Evolutionary conservation across 2,888 invertebrate genomes (phyloP), one percentile per base, ranked within the genome.

Genomic region (Petrophora chlorosata): DNA sequence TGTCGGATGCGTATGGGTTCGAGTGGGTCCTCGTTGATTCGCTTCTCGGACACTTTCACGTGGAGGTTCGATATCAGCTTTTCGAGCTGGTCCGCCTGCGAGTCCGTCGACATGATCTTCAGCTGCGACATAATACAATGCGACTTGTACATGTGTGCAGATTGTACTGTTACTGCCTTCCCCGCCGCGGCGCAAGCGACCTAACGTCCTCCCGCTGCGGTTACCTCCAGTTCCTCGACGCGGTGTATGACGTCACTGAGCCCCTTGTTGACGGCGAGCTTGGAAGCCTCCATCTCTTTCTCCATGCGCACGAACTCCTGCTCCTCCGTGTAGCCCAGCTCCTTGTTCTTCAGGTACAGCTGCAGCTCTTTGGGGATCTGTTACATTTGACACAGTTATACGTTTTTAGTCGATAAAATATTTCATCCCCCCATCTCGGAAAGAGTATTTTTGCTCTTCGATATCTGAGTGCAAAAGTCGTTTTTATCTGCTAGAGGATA

Each of bases 281-380:
- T 89, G 47, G 91, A 79, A 0, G 88, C 73, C 33, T 92, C 91
- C 59, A 93, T 76, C 65, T 93, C 92, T 42, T 86, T 91, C 64
- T 93, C 93, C 65, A 93, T 82, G 0, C 91, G 86, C 26, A 91
- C 64, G 53, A 82, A 81, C n/a, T 88, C 89, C 63, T 91, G 91
- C 28, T 92, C 92, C 3, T 91, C 91, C 0, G 87, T 85, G 48
- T 84, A 75, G 5, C 92, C 92, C 40, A 82, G 67, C 53, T 89
- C 80, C 66, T 91, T 89, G 56, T 91, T 77, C 70, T 92, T 92
- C 60, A 95, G 62, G 70, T 91, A 92, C 40, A 75, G 55, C 70
- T 92, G 94, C 67, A 95, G 90, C 74, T 94, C 92, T 82, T 94
- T 93, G 7, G 93, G 92, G 23, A 94, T 88, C 93, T 93, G 47